phyloP scores from a whole-genome alignment of 2,888 invertebrate genomes.

The Laspeyria flexula region DNA sequence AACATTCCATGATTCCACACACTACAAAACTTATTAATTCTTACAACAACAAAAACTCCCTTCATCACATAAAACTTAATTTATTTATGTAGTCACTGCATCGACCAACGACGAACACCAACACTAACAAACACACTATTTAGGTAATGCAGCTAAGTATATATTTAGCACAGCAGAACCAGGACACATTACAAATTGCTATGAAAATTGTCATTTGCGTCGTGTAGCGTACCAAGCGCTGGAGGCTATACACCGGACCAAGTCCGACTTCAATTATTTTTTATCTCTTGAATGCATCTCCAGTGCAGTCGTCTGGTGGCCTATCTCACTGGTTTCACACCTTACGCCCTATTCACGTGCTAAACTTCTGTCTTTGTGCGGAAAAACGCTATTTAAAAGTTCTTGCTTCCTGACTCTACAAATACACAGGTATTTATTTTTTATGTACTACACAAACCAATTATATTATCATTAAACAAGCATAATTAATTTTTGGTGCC shows the following conservation, averaged over 20 bases:
- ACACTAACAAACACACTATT: too few relatives aligned
- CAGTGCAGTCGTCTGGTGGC: conserved; percentile 46
- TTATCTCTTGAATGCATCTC: conserved; percentile 74
- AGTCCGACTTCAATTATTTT: conserved; percentile 72
- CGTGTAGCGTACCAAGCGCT: conserved; percentile 29
- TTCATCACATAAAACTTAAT: too few relatives aligned
- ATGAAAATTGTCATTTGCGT: conserved; percentile 46
- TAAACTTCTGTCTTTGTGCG: conserved; percentile 47
- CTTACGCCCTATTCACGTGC: conserved; percentile 57
- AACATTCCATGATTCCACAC: not conserved
- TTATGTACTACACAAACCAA: too few relatives aligned
- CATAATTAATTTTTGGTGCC: too few relatives aligned
- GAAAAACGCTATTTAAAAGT: conserved; percentile 29
- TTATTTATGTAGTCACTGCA: too few relatives aligned
- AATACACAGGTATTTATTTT: not conserved
- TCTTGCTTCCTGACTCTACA: not conserved
- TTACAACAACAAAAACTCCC: too few relatives aligned
- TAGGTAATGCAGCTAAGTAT: conserved; percentile 4
- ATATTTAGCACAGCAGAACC: conserved; percentile 14
- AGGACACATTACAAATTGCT: conserved; percentile 36
- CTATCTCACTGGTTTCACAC: conserved; percentile 67
- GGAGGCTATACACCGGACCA: conserved; percentile 48
- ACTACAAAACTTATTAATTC: too few relatives aligned
- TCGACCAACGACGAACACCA: too few relatives aligned
- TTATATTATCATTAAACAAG: too few relatives aligned